Percentiles rank a stretch among this genome's conserved stretches.
phyloP scores from a whole-genome alignment of 2,113 vertebrate species.

The Actenoides hombroni region DNA sequence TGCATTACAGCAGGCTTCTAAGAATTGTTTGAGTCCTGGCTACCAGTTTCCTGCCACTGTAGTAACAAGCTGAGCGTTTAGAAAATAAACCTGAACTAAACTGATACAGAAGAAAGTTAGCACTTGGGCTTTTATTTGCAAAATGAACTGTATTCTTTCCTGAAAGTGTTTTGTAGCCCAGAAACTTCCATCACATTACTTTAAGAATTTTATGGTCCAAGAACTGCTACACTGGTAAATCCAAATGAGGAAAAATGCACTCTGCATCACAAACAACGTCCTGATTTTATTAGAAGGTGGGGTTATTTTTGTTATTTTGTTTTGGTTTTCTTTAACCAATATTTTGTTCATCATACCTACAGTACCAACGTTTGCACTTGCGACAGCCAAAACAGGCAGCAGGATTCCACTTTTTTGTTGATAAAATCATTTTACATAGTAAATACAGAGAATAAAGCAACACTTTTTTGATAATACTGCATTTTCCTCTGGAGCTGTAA shows the following conservation, averaged over 20 bases:
- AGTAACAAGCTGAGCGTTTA: neutral
- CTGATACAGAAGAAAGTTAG: neutral
- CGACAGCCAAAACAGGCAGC: neutral
- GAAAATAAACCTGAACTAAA: neutral
- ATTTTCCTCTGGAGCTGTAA: neutral
- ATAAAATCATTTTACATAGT: neutral
- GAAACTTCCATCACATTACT: neutral
- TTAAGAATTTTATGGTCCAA: neutral
- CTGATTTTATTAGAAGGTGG: neutral
- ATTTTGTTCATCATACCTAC: neutral
- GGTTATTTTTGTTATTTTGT: neutral
- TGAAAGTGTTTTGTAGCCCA: neutral
- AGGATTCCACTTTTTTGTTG: neutral
- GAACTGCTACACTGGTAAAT: neutral
- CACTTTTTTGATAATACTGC: neutral
- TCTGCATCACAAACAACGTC: neutral
- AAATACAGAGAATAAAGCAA: neutral
- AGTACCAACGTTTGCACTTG: neutral
- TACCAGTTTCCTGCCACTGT: rapidly evolving
- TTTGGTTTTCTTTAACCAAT: neutral
- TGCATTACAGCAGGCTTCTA: neutral
- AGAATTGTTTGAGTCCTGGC: neutral
- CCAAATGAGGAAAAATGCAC: neutral
- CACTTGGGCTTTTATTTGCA: neutral
- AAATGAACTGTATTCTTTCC: neutral